Base-by-base conservation (phyloP, 2,113 vertebrate genomes). In the Chitala chitala region DNA sequence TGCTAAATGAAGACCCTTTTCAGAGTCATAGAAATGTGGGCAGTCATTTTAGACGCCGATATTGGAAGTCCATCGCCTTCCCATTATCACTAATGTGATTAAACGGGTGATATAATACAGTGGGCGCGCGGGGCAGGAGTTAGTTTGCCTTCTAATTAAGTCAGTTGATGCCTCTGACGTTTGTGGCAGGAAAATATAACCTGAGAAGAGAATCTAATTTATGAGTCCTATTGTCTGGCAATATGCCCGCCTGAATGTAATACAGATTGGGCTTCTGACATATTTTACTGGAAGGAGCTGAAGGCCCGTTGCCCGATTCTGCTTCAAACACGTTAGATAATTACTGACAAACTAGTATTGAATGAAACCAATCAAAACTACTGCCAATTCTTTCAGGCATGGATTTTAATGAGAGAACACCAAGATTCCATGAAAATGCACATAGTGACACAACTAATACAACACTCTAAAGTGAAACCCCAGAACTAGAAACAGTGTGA, bases 171-270 rank as follows among this genome's bases (percentile, higher is more conserved):
- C 78, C 73, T 76, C 65, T 79, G 83, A 84, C 86, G 81, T 77
- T 80, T 0, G 82, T 80, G 83, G 85, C 80, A 82, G 86, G 84
- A 80, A 85, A 81, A 82, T 84, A 86, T 82, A 17, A 79, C 80
- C 79, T 70, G 81, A 79, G 80, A 83, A 86, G 82, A 84, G 88
- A 91, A 93, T 93, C 89, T 80, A 88, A 91, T 93, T 90, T 75
- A 58, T 31, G 0, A 73, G 80, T 86, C 81, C 50, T 74, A 83
- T 79, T 83, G 84, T 80, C 53, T 81, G 82, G 87, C 84, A 74
- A 78, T 75, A 55, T 76, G 82, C 69, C 86, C 86, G 85, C 84
- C 88, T 85, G 82, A 3, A 0, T 81, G 78, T 82, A 82, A 77
- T 0, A 0, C 80, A 80, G 78, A 80, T 44, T n/a, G 42, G 38